Evolutionary conservation across 37 sponge, comb jelly and placozoan genomes (phyloP), one percentile per base, ranked within the genome.

Genomic region (Geodia barretti): DNA sequence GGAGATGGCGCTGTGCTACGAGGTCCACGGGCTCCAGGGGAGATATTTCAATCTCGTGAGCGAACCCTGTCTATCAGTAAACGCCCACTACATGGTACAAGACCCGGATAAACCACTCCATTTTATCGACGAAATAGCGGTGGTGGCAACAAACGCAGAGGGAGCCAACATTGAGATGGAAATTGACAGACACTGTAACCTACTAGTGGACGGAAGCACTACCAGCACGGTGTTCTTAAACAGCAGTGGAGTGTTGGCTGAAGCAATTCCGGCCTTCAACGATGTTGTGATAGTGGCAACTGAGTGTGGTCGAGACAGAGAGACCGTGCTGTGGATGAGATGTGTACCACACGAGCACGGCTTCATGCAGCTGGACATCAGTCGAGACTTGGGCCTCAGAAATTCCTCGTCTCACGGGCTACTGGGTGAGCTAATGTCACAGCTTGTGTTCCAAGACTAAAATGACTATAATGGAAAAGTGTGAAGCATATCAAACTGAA

Each of bases 41-140:
- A 9, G 24, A 0, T 60, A 67, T 30, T 80, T 80, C 75, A 86
- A 80, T 40, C 75, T 86, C 2, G 38, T 86, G 4, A 43, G 66
- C 1, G 81, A 86, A 58, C 21, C 35, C 0, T 85, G 86, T 62
- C 40, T 41, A 35, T 75, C 72, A 47, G 85, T 89, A 21, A 84
- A 83, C 65, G 90, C 90, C 36, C 69, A 61, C 59, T 89, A 89
- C 58, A 37, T 34, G 29, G n/a, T 68, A 33, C 54, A 7, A 17
- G 54, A 47, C 14, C 35, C 47, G 28, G 65, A 4, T 37, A 23
- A 43, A 21, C 40, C 72, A 31, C 26, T 23, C 32, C 41, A 68
- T 61, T 29, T 61, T 23, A 84, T 47, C 14, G 54, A 47, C 14
- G 54, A 47, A 47, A 47, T 47, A 47, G 54, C 54, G 14, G 14